These are phyloP conservation scores for Endotricha flammealis DNA, from an alignment of 2,888 invertebrate genomes.

Conservation along the genomic window DNA sequence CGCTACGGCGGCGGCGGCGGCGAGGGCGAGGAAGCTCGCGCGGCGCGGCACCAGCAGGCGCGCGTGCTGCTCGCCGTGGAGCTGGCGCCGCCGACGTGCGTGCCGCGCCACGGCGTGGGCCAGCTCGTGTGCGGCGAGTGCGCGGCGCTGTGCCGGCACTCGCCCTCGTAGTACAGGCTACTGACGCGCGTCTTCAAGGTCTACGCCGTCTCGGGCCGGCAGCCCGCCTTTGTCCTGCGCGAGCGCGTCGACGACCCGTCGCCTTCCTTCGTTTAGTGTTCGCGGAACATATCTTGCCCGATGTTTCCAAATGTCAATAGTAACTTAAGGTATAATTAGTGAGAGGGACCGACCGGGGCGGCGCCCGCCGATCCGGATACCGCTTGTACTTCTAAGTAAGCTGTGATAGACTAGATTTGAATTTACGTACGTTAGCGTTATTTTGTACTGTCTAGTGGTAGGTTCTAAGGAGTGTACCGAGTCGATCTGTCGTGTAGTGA, in stretches of 20 bases:
- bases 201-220: conserved; percentile 58
- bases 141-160: conserved; percentile 37
- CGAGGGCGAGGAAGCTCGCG: conserved; percentile 16
- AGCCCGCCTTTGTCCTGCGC: conserved; percentile 23
- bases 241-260: conserved; percentile 17
- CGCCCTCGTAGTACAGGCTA: conserved; percentile 69
- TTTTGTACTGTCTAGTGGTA: conserved; percentile 56
- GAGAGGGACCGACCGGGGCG: conserved; percentile 19
- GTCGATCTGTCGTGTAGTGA: conserved; percentile 42
- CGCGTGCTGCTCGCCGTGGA: conserved; percentile 67
- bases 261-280: conserved; percentile 35
- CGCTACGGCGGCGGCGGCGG: conserved; percentile 28
- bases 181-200: conserved; percentile 70
- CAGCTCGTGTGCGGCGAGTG: conserved; percentile 46
- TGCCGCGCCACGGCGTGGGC: conserved; percentile 34
- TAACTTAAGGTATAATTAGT: conserved; percentile 19
- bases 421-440: conserved; percentile 45
- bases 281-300: conserved; percentile 35
- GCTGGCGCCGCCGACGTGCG: conserved; percentile 38
- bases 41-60: conserved; percentile 34
- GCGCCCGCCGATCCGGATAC: conserved; percentile 25
- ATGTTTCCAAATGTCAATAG: conserved; percentile 23
- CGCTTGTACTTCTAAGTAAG: conserved; percentile 57
- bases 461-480: conserved; percentile 49
- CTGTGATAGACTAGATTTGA: conserved; percentile 73